phyloP scores from a whole-genome alignment of 1,140 invertebrate species.

The Drosophila ironensis region DNA sequence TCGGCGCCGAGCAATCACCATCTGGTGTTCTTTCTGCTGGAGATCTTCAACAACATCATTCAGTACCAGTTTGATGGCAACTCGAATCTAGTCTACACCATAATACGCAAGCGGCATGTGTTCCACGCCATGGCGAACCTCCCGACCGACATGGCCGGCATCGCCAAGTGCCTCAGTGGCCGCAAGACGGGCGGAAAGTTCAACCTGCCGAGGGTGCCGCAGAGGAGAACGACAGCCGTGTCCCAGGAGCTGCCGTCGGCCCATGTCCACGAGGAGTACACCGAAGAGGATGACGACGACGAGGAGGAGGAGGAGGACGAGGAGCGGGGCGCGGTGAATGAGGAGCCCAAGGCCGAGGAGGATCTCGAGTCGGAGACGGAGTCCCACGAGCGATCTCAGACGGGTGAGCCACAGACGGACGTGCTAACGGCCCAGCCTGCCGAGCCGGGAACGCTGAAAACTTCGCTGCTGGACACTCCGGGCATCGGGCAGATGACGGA shows the following conservation, averaged over 20 bases:
- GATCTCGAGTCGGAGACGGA: slow-evolving; percentile 69
- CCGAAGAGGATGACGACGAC: slow-evolving; percentile 53
- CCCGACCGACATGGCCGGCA: slow-evolving; percentile 94
- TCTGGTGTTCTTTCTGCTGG: slow-evolving; percentile 98
- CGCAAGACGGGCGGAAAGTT: slow-evolving; percentile 83
- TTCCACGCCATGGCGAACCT: slow-evolving; percentile 98
- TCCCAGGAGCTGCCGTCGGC: slow-evolving; percentile 57
- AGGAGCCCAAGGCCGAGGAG: slow-evolving; percentile 34
- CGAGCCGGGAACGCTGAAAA: slow-evolving; percentile 94
- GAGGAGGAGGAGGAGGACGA: slow-evolving; percentile 41
- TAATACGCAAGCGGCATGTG: slow-evolving; percentile 98
- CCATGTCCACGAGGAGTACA: slow-evolving; percentile 58
- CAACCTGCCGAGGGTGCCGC: slow-evolving; percentile 69
- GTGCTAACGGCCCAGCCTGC: slow-evolving; percentile 90
- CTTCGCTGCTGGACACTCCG: slow-evolving; percentile 93
- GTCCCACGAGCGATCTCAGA: slow-evolving; percentile 59
- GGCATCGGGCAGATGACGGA: slow-evolving; percentile 94
- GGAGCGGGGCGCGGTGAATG: slow-evolving; percentile 20
- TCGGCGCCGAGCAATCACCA: slow-evolving; percentile 98
- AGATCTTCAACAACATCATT: slow-evolving; percentile 99
- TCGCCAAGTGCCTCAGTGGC: slow-evolving; percentile 91
- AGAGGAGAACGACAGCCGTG: slow-evolving; percentile 36
- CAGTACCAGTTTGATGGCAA: slow-evolving; percentile 99
- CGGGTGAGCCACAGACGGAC: slow-evolving; percentile 87
- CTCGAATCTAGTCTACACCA: slow-evolving; percentile 99